phyloP scores from a whole-genome alignment of 1,140 invertebrate genomes.

The Hyposmocoma kahamanoa region DNA sequence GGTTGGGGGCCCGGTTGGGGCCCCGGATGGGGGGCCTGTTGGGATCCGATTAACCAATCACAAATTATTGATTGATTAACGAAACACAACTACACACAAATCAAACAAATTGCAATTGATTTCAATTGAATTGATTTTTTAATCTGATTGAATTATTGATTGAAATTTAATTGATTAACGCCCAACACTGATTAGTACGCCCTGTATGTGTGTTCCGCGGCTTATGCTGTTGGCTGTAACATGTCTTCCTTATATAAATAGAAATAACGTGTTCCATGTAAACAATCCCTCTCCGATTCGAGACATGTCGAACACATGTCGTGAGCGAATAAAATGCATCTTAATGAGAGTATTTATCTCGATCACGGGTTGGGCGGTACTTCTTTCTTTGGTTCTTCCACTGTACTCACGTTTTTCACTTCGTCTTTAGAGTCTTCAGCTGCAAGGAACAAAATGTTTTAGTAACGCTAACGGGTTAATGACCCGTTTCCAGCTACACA shows the following conservation, averaged over 20 bases:
- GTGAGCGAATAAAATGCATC: neutral
- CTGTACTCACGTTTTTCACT: slow-evolving; percentile 71
- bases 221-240: too few species aligned
- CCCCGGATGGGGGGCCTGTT: too few species aligned
- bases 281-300: neutral
- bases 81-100: too few species aligned
- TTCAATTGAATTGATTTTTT: too few species aligned
- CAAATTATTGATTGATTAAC: too few species aligned
- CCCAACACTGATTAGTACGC: too few species aligned
- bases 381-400: slow-evolving; percentile 79
- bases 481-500: neutral
- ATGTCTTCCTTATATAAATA: neutral
- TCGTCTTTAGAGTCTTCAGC: slow-evolving; percentile 79
- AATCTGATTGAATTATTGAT: too few species aligned
- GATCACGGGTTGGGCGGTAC: slow-evolving; percentile 72
- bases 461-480: neutral
- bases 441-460: slow-evolving; percentile 41
- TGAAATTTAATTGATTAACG: too few species aligned
- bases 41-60: too few species aligned
- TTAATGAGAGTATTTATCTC: neutral
- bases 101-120: too few species aligned
- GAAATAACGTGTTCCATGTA: neutral
- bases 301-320: neutral
- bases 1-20: too few species aligned
- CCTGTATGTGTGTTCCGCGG: too few species aligned